A percentile compares a stretch with the other conserved stretches of the same genome.
Evolutionary conservation across 2,113 vertebrate genomes (phyloP).

Genomic region (Pelmatolapia mariae): DNA sequence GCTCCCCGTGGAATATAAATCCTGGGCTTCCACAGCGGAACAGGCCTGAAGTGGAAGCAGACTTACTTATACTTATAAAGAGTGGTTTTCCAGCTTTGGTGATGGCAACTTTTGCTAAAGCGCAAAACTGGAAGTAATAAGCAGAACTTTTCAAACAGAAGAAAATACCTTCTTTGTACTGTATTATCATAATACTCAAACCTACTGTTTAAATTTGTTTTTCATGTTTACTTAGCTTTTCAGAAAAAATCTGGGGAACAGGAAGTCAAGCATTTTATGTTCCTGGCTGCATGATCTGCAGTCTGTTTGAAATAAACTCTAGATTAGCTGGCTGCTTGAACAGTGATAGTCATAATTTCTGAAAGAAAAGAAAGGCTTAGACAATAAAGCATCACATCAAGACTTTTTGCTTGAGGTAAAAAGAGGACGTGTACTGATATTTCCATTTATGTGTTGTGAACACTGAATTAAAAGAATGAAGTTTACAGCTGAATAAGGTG

Average conservation of each 20-base stretch:
- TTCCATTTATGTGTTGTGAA: background rate
- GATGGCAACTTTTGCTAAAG: constrained; percentile 21
- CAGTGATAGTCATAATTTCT: background rate
- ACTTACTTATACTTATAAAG: constrained; percentile 65
- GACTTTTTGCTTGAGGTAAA: background rate
- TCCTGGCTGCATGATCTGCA: background rate
- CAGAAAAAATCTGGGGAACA: background rate
- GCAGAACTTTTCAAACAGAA: background rate
- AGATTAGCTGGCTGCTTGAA: background rate
- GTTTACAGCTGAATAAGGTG: background rate
- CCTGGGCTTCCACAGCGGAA: constrained; percentile 34
- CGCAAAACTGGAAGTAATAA: background rate
- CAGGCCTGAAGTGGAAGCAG: constrained; percentile 34
- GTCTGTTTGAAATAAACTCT: background rate
- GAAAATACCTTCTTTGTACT: background rate
- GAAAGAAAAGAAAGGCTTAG: background rate
- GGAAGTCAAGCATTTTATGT: background rate
- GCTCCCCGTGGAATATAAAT: constrained; percentile 61
- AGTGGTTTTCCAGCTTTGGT: constrained; percentile 49
- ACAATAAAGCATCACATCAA: background rate
- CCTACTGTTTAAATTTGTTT: background rate
- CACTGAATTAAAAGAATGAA: background rate
- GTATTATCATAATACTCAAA: background rate
- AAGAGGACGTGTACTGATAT: background rate
- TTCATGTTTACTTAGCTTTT: background rate